These are phyloP conservation scores for Stenolophus ochropezus DNA, from an alignment of 2,888 invertebrate genomes.

Conservation along the genomic window DNA sequence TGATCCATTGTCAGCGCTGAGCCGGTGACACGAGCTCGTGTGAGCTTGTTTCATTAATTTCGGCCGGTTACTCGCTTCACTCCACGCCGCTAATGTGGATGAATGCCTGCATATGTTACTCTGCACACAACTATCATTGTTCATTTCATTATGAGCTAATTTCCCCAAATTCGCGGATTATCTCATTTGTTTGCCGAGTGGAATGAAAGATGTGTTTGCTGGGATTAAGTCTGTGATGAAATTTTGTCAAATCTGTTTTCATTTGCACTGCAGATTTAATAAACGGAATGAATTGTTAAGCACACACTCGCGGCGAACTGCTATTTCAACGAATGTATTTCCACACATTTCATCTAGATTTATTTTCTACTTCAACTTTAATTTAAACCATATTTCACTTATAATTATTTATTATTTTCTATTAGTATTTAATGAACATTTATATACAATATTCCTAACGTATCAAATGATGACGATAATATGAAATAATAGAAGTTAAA, in stretches of 20 bases:
- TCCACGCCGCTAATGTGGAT: background rate
- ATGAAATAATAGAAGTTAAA: too few species aligned
- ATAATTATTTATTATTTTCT: too few species aligned
- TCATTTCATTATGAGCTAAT: conserved; percentile 43
- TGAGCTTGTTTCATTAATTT: conserved; percentile 43
- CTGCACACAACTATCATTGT: conserved; percentile 30
- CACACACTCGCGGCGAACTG: too few species aligned
- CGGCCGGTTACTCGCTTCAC: background rate
- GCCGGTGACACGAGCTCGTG: background rate
- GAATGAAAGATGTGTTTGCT: background rate
- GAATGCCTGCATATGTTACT: conserved; percentile 27
- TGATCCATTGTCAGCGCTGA: conserved; percentile 38
- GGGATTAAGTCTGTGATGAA: background rate
- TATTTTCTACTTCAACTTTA: too few species aligned
- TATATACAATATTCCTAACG: too few species aligned
- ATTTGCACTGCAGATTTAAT: background rate
- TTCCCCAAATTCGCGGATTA: background rate
- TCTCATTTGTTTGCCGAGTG: background rate
- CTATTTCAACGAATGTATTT: too few species aligned
- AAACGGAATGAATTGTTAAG: too few species aligned
- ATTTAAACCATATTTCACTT: too few species aligned
- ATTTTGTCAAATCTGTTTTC: background rate
- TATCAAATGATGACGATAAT: too few species aligned
- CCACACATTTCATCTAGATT: too few species aligned
- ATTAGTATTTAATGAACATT: too few species aligned